phyloP scores from a whole-genome alignment of 1,140 invertebrate species.

The Lepidurus couesii region DNA sequence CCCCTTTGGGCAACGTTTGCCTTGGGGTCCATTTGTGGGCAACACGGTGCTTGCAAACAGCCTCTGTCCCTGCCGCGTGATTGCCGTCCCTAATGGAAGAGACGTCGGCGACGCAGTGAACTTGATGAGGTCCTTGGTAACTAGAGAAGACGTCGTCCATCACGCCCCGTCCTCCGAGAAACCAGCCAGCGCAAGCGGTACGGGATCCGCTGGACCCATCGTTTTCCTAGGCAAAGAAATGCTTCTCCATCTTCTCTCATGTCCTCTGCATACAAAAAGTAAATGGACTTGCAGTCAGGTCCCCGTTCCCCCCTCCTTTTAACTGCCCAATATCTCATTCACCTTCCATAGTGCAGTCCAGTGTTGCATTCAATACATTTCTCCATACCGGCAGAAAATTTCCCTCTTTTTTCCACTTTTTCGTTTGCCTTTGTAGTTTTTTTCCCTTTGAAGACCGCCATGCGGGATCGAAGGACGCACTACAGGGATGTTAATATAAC shows the following conservation, averaged over 20 bases:
- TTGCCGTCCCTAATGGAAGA: conserved; percentile 18
- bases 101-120: conserved; percentile 9
- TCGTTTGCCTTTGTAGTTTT: neutral
- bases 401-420: neutral
- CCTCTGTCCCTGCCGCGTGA: neutral
- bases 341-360: neutral
- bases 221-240: conserved; percentile 5
- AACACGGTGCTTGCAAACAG: neutral
- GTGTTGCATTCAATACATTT: neutral
- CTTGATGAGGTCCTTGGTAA: conserved; percentile 12
- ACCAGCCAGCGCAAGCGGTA: neutral
- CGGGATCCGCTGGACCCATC: neutral
- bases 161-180: neutral
- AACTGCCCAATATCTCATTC: conserved; percentile 17
- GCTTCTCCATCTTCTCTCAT: neutral
- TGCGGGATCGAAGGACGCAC: neutral
- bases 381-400: neutral
- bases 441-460: neutral
- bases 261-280: neutral
- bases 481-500: neutral
- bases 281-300: conserved; percentile 8
- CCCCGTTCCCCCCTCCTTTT: neutral
- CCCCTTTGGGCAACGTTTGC: neutral
- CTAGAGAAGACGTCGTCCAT: conserved; percentile 16
- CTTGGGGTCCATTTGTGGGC: conserved; percentile 5